Base-by-base conservation (phyloP, 2,113 vertebrate species). In the Melospiza georgiana region DNA sequence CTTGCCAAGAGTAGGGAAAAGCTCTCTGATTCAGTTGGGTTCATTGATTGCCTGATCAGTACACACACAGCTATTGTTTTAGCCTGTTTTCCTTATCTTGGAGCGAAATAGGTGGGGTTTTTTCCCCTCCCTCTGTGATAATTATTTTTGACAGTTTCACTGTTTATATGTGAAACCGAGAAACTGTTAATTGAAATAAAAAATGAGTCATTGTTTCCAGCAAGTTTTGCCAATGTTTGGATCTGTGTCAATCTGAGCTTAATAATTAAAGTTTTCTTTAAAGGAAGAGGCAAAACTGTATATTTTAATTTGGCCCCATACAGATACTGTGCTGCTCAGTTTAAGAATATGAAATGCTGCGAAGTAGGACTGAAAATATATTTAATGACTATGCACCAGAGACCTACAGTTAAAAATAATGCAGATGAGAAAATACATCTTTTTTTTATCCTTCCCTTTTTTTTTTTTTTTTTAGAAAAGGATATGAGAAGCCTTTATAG, bases 161-260 rank as follows among this genome's bases (percentile, higher is more conserved):
- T 98, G 96, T 97, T 98, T 98, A 95, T 94, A 96, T 77, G 94
- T 96, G 97, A 98, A 98, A 97, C 97, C 95, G 97, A 98, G 97
- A 98, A 98, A 97, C 97, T 97, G 97, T 96, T 98, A 98, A 98
- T 97, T 98, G 96, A 98, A 98, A 98, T 96, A 96, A 96, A 97
- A 97, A 97, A 93, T 97, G 97, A 98, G 94, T 98, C 97, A 98
- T 89, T 97, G 93, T 97, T 98, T 97, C 97, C 93, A 96, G 89
- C 86, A 81, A 92, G 95, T 98, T 97, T 98, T 98, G 97, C 97
- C 97, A 98, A 91, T 94, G 48, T 97, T 96, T 96, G 97, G 97
- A 98, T 97, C 96, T 95, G 94, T 97, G 97, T 97, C 97, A 98
- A 97, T 98, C 97, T 90, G 83, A 97, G 78, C 77, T 93, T 98